Evolutionary conservation across 1,140 invertebrate species (phyloP), one percentile per base, ranked within the genome.

Genomic region (Drosophila leontia): DNA sequence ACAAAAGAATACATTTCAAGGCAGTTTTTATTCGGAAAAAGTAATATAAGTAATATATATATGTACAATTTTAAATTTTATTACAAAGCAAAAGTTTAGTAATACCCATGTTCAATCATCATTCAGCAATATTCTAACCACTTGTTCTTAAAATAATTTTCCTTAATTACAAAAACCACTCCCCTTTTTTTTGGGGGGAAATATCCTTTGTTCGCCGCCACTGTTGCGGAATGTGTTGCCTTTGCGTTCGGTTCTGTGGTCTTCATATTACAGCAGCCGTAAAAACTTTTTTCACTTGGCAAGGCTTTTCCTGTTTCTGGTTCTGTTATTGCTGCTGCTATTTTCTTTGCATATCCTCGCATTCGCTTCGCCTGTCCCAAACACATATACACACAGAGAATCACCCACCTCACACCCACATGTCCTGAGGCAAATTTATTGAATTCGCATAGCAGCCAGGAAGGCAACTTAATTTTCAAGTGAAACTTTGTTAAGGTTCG

Each of bases 401-500:
- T 23, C 61, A 12, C 35, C 29, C 44, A 60, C 11, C 53, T 56
- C 44, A 68, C 39, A 51, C 59, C 34, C 58, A 72, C 65, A 80
- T 77, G 45, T 48, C 84, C 77, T 65, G 48, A 13, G 59, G 84
- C 64, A 84, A 87, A 87, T 84, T 88, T 88, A 87, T 87, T 87
- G 77, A 87, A 87, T 80, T 88, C 72, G 53, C 77, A 78, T 62
- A 63, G 61, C 61, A 78, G 72, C 77, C 84, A 68, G 77, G 59
- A 88, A 78, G 78, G 80, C 85, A 87, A 90, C 80, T 87, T 88
- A 78, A 87, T 87, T 87, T 87, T 64, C 72, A 75, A 78, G 68
- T 71, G 68, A 87, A 87, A 87, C 85, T 87, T 87, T 87, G 84
- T 88, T 80, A 84, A 83, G 78, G 84, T 64, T 78, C 68, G 60